Base-by-base conservation (phyloP, 2,797 vertebrate species). In the Xiphorhynchus erythropygius region DNA sequence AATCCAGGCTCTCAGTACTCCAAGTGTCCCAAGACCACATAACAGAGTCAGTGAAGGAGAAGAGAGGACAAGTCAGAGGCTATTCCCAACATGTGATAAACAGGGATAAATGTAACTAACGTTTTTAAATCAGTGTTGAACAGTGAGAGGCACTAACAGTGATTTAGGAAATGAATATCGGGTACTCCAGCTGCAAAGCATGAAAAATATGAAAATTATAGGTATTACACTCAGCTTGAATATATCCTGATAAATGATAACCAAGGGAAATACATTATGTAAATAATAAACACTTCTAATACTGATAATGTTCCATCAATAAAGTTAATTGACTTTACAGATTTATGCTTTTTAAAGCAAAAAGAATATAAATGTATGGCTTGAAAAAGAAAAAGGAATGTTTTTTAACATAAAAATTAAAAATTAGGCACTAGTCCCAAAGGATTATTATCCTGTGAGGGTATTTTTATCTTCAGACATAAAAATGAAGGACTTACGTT, bases 401-500 rank as follows among this genome's bases (percentile, higher is more conserved):
- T 10, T 87, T 90, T 59, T 73, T 41, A 55, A 77, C 27, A n/a
- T 32, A 53, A 80, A 92, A 90, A 90, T 42, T 37, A 75, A 87
- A 85, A 89, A 13, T 1, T 4, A 69, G 69, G 35, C 42, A 80
- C 18, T 57, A 63, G 41, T 41, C 46, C 39, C 42, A 69, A 37
- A 88, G 37, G 39, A 65, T 9, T 81, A 13, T 47, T 74, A 33
- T 49, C 39, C 37, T 73, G 15, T 53, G 44, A 84, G 32, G 47
- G n/a, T 33, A 23, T 27, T 65, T 65, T 88, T 84, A 12, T 52
- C n/a, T 95, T 33, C 55, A 95, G 55, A 84, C 9, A 84, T 10
- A 91, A 76, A 94, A 93, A 60, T 32, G 27, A 79, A 79, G 46
- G 30, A 96, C 99, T 99, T 98, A 99, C 99, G 55, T 99, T 99